Conservation (phyloP, 2,113 vertebrate species). For the Ahaetulla prasina region DNA sequence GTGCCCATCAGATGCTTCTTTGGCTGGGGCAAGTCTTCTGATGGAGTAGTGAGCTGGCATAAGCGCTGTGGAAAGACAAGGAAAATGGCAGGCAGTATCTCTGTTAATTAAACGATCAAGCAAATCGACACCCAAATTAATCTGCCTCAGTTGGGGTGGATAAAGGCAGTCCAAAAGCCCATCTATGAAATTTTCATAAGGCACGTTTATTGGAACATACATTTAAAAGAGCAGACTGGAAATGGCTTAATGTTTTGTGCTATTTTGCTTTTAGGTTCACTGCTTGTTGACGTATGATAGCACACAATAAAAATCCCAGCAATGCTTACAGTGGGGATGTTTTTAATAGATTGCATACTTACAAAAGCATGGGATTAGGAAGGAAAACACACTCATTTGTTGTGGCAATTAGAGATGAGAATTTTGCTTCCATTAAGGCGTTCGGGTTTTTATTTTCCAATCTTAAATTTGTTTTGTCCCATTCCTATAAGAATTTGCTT, state of each 20-base stretch:
- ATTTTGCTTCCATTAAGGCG: not conserved
- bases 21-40: conserved; percentile 65
- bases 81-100: not conserved
- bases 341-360: not conserved
- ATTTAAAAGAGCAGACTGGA: not conserved
- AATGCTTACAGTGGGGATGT: not conserved
- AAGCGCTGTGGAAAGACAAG: conserved; percentile 60
- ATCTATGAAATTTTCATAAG: not conserved
- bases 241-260: not conserved
- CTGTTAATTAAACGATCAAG: conserved; percentile 46
- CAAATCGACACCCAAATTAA: conserved; percentile 22
- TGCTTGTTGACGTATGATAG: not conserved
- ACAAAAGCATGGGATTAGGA: not conserved
- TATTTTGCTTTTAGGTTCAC: not conserved
- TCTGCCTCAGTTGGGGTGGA: conserved; percentile 6
- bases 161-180: conserved; percentile 5
- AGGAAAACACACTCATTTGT: not conserved
- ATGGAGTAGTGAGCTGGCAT: conserved; percentile 61
- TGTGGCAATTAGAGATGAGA: not conserved
- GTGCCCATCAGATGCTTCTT: not conserved
- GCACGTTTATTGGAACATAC: not conserved
- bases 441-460: not conserved
- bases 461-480: not conserved
- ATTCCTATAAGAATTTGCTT: not conserved
- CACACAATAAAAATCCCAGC: not conserved